Evolutionary conservation across 2,113 vertebrate genomes (phyloP), one percentile per base, ranked within the genome.

Genomic region (Numenius arquata): DNA sequence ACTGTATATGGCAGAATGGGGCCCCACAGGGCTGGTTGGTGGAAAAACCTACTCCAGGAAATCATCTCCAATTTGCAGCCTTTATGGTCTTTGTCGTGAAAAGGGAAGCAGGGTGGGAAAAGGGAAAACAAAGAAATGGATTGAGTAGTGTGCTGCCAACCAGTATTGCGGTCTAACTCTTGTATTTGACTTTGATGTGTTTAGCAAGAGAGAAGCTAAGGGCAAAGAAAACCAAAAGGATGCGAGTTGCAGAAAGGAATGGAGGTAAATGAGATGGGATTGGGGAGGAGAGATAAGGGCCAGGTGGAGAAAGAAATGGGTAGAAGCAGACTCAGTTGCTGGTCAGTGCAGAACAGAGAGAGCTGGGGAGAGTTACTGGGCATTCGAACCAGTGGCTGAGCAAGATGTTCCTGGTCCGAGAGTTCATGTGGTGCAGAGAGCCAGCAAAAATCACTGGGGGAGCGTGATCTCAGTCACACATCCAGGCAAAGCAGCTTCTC

Each of bases 11-110:
- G 67, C 32, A 81, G 80, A 90, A 87, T 45, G 52, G 38, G 50
- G 45, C 62, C n/a, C 52, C 45, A 11, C 34, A 36, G 61, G 52
- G 12, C 27, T 83, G 63, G 48, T 22, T 55, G 63, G 17, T 92
- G 83, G 59, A 88, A 83, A 95, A 90, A 50, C 25, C 55, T 65
- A 14, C 17, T 88, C 41, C 52, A 67, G 88, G 79, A 93, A 81
- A 55, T 63, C 1, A 80, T 77, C 38, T 53, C n/a, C 84, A 63
- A 87, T 92, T 81, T 86, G 27, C 50, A 93, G 22, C 40, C 48
- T 88, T 80, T 38, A 16, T 70, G 30, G 45, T 74, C 55, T 90
- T 86, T 86, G 68, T 55, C 81, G 59, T 45, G 73, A 74, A 88
- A 86, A 71, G 59, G n/a, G 41, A 86, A 83, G 38, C 45, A 58